phyloP scores from a whole-genome alignment of 1,140 invertebrate species.

The Laupala kohalensis region DNA sequence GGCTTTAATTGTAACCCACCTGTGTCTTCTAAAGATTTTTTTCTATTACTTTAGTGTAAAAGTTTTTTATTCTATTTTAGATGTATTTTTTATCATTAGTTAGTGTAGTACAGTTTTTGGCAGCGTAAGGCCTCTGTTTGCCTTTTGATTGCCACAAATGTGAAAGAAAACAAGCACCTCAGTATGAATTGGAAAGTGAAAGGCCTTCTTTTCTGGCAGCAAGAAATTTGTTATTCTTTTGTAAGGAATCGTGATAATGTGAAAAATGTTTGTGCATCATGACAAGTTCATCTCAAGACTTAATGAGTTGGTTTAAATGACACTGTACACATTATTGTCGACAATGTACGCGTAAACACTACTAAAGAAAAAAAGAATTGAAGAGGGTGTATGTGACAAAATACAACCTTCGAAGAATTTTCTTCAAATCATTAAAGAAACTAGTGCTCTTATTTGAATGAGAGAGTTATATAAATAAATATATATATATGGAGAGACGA shows the following conservation, averaged over 20 bases:
- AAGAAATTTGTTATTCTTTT: neutral
- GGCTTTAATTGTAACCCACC: too few relatives aligned
- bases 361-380: neutral
- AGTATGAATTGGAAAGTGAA: neutral
- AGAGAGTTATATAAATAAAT: neutral
- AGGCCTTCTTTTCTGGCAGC: neutral
- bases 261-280: too few relatives aligned
- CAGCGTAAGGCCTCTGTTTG: neutral
- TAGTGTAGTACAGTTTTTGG: neutral
- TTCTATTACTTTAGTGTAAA: too few relatives aligned
- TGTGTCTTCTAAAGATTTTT: too few relatives aligned
- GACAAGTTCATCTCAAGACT: neutral
- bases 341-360: neutral
- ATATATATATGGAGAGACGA: neutral
- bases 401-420: neutral
- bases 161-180: neutral
- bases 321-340: neutral
- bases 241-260: too few relatives aligned
- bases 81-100: too few relatives aligned
- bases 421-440: neutral
- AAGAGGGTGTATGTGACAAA: neutral
- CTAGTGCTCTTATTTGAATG: neutral
- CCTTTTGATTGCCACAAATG: neutral
- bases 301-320: neutral
- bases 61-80: too few relatives aligned